These are phyloP conservation scores for Hyles lineata DNA, from an alignment of 2,888 invertebrate genomes.

Conservation along the genomic window DNA sequence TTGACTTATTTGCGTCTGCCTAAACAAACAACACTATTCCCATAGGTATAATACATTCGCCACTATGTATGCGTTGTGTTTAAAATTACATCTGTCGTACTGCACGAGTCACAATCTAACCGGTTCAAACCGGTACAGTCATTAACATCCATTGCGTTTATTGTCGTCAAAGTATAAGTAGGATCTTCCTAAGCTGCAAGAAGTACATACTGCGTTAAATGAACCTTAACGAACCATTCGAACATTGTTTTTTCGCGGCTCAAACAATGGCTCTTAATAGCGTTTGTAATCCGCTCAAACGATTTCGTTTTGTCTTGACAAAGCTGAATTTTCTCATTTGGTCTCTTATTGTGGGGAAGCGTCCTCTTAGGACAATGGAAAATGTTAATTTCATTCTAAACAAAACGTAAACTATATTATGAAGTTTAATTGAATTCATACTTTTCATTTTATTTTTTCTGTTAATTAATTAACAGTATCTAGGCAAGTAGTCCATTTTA, in stretches of 20 bases:
- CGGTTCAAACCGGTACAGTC: background rate
- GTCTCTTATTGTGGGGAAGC: background rate
- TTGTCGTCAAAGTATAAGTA: background rate
- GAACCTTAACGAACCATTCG: constrained; percentile 15
- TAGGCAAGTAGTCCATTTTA: too few species aligned
- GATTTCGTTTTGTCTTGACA: background rate
- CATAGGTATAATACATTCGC: background rate
- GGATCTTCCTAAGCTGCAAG: constrained; percentile 1
- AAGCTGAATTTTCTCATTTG: constrained; percentile 8
- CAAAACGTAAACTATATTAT: background rate
- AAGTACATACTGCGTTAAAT: background rate
- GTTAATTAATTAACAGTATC: background rate
- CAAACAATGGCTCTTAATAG: constrained; percentile 4
- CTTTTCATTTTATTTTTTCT: background rate
- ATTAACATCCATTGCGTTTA: background rate
- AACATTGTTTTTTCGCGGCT: background rate
- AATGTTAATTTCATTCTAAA: background rate
- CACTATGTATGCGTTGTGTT: background rate
- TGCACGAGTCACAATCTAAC: background rate
- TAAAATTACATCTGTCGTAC: background rate
- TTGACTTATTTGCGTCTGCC: background rate
- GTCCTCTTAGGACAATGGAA: background rate
- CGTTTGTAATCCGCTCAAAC: constrained; percentile 11
- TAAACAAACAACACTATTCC: background rate
- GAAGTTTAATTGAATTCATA: background rate